Evolutionary conservation across 2,113 vertebrate species (phyloP).

Genomic region (Albula goreensis): DNA sequence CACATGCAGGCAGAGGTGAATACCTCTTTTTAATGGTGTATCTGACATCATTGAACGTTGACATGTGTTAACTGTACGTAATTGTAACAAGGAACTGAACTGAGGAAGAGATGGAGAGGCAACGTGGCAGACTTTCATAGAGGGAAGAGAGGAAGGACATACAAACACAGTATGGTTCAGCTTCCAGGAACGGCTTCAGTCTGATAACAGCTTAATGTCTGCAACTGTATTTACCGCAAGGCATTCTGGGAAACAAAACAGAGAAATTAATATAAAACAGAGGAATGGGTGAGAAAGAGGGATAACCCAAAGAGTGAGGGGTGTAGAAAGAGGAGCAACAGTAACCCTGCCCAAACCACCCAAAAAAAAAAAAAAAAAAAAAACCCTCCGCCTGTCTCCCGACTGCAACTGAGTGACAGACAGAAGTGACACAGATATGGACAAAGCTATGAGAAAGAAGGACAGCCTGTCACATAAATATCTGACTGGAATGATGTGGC

Average conservation of each 20-base stretch:
- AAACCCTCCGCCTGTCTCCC: background rate
- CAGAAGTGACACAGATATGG: slow-evolving; percentile 7
- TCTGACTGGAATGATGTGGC: background rate
- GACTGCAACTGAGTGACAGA: background rate
- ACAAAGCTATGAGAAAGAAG: slow-evolving; percentile 18
- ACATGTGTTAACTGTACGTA: background rate
- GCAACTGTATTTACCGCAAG: background rate
- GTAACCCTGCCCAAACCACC: background rate
- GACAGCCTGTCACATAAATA: background rate
- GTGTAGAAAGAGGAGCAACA: background rate
- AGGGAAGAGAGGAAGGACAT: background rate
- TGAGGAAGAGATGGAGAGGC: background rate
- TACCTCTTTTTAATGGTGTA: background rate
- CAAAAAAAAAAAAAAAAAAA: background rate
- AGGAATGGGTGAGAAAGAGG: background rate
- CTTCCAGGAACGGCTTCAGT: background rate
- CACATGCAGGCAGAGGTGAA: background rate
- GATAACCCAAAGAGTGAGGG: background rate
- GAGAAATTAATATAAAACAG: background rate
- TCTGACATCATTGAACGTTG: background rate
- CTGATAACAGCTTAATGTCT: slow-evolving; percentile 4
- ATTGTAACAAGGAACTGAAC: background rate
- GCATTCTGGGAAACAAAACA: background rate
- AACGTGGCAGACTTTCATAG: background rate
- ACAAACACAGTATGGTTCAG: background rate